Evolutionary conservation across 2,888 invertebrate genomes (phyloP).

Genomic region (Stratiomys singularior): DNA sequence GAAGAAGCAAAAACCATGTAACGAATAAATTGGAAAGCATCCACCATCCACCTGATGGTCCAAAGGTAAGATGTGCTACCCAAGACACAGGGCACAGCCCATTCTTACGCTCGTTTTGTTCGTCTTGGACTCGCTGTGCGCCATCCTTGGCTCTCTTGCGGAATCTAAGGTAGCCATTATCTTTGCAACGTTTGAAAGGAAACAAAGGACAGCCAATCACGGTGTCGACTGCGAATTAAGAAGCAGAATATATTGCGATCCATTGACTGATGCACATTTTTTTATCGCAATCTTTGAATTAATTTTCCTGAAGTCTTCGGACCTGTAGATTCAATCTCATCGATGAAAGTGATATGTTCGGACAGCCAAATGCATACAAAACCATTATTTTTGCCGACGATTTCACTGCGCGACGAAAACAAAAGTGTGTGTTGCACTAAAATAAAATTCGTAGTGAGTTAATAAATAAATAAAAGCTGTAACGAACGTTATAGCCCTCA

Average conservation of each 20-base stretch:
- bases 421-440: too few species aligned
- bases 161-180: slow-evolving; percentile 39
- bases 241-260: slow-evolving; percentile 25
- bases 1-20: slow-evolving; percentile 44
- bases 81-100: slow-evolving; percentile 21
- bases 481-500: too few species aligned
- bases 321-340: not conserved
- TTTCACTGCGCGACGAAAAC: too few species aligned
- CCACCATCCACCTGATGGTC: slow-evolving; percentile 37
- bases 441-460: too few species aligned
- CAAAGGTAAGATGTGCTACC: slow-evolving; percentile 8
- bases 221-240: slow-evolving; percentile 36
- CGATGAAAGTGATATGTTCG: not conserved
- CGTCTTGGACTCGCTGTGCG: not conserved
- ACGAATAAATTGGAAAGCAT: slow-evolving; percentile 45
- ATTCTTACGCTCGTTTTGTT: slow-evolving; percentile 3
- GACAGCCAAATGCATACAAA: not conserved
- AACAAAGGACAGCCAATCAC: slow-evolving; percentile 38
- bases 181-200: slow-evolving; percentile 1
- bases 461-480: too few species aligned
- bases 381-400: not conserved
- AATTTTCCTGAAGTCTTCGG: slow-evolving; percentile 1
- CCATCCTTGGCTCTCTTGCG: slow-evolving; percentile 15
- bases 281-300: slow-evolving; percentile 32
- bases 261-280: slow-evolving; percentile 40